Conservation (phyloP, 2,797 vertebrate species). For the Acridotheres tristis region DNA sequence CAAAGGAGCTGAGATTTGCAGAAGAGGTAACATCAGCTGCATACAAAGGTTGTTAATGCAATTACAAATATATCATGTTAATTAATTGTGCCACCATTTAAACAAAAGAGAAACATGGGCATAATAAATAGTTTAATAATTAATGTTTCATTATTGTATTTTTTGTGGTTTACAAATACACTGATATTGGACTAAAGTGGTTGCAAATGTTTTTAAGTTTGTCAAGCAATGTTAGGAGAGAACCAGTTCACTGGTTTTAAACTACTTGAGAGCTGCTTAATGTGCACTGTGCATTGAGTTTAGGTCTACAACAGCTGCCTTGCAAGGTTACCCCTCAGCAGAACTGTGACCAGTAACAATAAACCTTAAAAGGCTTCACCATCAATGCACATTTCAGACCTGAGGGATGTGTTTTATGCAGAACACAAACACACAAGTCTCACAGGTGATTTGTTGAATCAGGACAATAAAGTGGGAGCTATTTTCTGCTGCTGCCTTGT, state of each 20-base stretch:
- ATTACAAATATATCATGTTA: not conserved
- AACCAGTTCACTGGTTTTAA: not conserved
- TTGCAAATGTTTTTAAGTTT: not conserved
- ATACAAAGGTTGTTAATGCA: not conserved
- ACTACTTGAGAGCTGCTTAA: not conserved
- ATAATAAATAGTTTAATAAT: not conserved
- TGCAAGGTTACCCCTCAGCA: not conserved
- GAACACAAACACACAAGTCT: not conserved
- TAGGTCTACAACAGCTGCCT: not conserved
- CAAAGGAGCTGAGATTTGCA: not conserved
- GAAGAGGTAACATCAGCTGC: not conserved
- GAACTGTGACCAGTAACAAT: not conserved
- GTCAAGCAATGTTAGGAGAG: not conserved
- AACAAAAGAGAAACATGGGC: not conserved
- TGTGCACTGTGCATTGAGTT: not conserved
- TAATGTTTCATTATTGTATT: not conserved
- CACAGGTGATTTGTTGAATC: not conserved
- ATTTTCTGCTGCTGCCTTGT: not conserved
- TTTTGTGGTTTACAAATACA: not conserved
- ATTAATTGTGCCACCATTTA: not conserved
- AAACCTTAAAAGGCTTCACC: not conserved
- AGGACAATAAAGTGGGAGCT: not conserved
- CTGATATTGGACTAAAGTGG: not conserved
- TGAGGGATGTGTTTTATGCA: not conserved
- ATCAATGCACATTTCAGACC: not conserved